Conservation (phyloP, 2,888 invertebrate species). For the Sussaba pulchella region DNA sequence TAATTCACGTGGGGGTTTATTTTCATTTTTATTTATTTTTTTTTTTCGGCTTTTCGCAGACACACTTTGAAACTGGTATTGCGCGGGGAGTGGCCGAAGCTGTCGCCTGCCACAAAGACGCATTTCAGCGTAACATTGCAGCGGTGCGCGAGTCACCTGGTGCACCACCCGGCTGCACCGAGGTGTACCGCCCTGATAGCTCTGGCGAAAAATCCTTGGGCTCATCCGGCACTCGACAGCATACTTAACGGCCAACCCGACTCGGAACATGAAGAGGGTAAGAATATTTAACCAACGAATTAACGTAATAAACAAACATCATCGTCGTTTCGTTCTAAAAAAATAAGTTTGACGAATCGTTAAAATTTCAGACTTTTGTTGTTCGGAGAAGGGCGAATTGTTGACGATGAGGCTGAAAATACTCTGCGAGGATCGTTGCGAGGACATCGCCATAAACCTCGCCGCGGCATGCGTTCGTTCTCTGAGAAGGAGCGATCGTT, state of each 20-base stretch:
- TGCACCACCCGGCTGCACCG: constrained; percentile 84
- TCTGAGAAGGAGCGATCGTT: constrained; percentile 82
- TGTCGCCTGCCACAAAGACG: constrained; percentile 83
- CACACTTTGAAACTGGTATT: constrained; percentile 84
- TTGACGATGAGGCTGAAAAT: constrained; percentile 87
- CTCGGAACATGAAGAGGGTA: constrained; percentile 84
- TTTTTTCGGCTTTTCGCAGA: constrained; percentile 69
- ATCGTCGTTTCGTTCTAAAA: background rate
- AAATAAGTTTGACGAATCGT: no score
- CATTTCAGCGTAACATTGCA: constrained; percentile 84
- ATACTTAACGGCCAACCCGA: constrained; percentile 83
- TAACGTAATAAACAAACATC: no score
- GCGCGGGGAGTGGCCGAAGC: constrained; percentile 87
- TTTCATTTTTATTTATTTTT: background rate
- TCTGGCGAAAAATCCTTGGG: constrained; percentile 86
- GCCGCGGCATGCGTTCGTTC: constrained; percentile 86
- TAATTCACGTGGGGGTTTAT: constrained; percentile 31
- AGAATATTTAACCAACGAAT: constrained; percentile 27
- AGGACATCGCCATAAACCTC: constrained; percentile 87
- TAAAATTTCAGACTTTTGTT: constrained; percentile 86
- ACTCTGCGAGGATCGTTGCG: constrained; percentile 87
- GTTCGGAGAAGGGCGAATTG: constrained; percentile 87
- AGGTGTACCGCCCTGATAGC: constrained; percentile 87
- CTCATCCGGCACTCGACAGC: constrained; percentile 83
- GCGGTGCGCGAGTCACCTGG: constrained; percentile 84